These are phyloP conservation scores for Coracopsis vasa DNA, from an alignment of 2,113 vertebrate species.

Conservation along the genomic window DNA sequence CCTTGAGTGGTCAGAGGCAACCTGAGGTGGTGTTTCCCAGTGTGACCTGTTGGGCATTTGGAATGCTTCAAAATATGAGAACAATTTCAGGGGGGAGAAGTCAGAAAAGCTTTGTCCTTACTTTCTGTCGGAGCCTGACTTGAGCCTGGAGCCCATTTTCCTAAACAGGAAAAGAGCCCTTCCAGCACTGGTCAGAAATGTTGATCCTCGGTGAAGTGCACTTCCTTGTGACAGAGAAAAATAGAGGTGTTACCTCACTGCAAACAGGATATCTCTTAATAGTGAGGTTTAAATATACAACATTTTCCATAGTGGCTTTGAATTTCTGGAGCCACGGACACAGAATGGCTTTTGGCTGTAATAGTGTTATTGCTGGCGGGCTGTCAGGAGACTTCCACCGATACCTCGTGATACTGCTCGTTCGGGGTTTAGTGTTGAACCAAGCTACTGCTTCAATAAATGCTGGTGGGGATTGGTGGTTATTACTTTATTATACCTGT, in stretches of 20 bases:
- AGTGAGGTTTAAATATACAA: conserved; percentile 67
- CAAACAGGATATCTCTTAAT: conserved; percentile 73
- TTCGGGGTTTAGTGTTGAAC: not conserved
- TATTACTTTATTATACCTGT: accelerated
- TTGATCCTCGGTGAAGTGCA: conserved; percentile 61
- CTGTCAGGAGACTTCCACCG: not conserved
- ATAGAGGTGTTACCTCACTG: conserved; percentile 66
- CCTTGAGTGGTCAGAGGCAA: not conserved
- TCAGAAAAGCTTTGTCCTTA: not conserved
- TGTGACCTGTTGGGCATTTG: not conserved
- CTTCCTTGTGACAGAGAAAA: conserved; percentile 66
- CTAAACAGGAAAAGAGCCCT: conserved; percentile 67
- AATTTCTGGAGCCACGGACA: not conserved
- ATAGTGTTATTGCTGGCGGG: not conserved
- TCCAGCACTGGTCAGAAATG: conserved; percentile 4
- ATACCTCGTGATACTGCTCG: accelerated
- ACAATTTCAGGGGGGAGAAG: not conserved
- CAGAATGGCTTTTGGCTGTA: not conserved
- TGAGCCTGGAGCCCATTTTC: conserved; percentile 39
- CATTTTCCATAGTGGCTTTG: conserved; percentile 53
- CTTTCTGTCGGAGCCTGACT: not conserved
- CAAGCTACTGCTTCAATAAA: not conserved
- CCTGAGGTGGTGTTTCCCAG: not conserved
- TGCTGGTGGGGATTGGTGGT: not conserved
- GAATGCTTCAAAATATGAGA: not conserved